These are phyloP conservation scores for Radopholus similis DNA, from an alignment of 1,140 invertebrate genomes.

Conservation along the genomic window DNA sequence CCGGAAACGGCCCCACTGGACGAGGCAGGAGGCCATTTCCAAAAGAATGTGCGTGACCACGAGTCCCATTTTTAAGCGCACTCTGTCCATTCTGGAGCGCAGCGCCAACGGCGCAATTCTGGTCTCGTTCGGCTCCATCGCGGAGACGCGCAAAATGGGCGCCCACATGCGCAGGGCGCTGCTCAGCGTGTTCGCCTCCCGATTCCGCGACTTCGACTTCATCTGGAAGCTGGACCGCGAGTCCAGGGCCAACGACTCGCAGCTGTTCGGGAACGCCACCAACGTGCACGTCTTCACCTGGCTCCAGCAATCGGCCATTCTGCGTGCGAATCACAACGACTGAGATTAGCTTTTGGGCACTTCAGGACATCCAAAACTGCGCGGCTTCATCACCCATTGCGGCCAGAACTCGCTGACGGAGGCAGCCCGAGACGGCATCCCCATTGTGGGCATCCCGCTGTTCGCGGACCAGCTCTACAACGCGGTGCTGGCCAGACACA, in stretches of 20 bases:
- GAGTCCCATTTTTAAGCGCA: constrained; percentile 13
- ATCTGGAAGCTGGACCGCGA: constrained; percentile 42
- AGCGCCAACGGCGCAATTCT: constrained; percentile 25
- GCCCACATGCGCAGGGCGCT: constrained; percentile 26
- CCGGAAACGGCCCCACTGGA: neutral
- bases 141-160: constrained; percentile 28
- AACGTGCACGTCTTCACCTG: constrained; percentile 64
- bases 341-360: too few relatives aligned
- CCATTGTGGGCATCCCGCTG: constrained; percentile 68
- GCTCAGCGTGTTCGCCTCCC: constrained; percentile 27
- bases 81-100: constrained; percentile 20
- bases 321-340: too few relatives aligned
- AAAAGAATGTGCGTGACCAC: neutral
- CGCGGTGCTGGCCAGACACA: constrained; percentile 43
- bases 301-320: constrained; percentile 70
- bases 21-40: neutral
- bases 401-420: constrained; percentile 69
- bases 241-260: constrained; percentile 20
- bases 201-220: constrained; percentile 41
- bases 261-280: constrained; percentile 1
- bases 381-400: constrained; percentile 70
- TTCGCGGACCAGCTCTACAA: constrained; percentile 68
- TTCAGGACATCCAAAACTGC: constrained; percentile 70
- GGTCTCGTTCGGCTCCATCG: constrained; percentile 41
- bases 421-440: constrained; percentile 67